Base-by-base conservation (phyloP, 92 coral and sea anemone species). In the Metridium senile region DNA sequence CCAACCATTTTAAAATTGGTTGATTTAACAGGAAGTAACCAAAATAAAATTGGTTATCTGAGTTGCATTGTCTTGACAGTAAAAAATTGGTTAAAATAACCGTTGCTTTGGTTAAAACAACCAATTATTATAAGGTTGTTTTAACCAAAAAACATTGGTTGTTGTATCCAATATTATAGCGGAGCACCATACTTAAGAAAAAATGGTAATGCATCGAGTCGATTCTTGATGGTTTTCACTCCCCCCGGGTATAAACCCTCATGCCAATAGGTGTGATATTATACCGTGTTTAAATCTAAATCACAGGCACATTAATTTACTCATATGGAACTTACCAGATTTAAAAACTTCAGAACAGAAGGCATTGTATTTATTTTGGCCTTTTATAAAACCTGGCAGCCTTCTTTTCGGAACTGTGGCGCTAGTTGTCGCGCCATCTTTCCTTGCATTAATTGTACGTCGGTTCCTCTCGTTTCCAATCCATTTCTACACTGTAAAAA, bases 71-170 rank as follows among this genome's bases (percentile, higher is more conserved):
- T 39, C 13, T 39, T 39, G 13, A 39, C 49, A 13, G 49, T 39
- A 13, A 39, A 39, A 39, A 39, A 39, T 39, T 39, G 49, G 49
- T 39, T n/a, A n/a, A n/a, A n/a, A n/a, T n/a, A n/a, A n/a, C n/a
- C n/a, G n/a, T n/a, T n/a, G n/a, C n/a, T n/a, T 8, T 57, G 63
- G 63, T 57, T 27, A 62, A 13, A 21, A 17, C 68, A 62, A 62
- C 33, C 68, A 62, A 9, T 57, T 8, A 3, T 57, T 20, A 20
- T 57, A 20, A 3, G 63, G 9, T 57, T 9, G 22, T 9, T 57
- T 57, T 57, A 57, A n/a, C 63, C 63, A 20, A 4, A 8, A 39
- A 13, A 11, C 1, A 62, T 62, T 62, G 33, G 25, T 62, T 21
- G 23, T 25, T 25, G 1, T 29, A 62, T 13, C 68, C 68, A 62